These are phyloP conservation scores for Allobates femoralis DNA, from an alignment of 2,797 vertebrate species.

Conservation along the genomic window DNA sequence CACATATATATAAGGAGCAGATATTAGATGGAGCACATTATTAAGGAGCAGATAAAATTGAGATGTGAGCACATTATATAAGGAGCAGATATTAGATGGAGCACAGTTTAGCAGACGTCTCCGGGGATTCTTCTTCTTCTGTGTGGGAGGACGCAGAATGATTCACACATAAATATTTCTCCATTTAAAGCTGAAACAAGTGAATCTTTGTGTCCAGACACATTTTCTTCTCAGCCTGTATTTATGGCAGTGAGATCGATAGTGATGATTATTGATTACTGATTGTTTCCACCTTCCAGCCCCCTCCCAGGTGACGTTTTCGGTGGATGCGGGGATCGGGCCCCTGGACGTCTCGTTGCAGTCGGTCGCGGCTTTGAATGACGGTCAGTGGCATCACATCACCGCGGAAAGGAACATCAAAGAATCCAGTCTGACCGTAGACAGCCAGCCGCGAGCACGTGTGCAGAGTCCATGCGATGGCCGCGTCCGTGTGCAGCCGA, in stretches of 20 bases:
- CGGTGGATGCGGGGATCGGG: slow-evolving; percentile 88
- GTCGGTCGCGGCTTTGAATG: slow-evolving; percentile 79
- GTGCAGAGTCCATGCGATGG: slow-evolving; percentile 82
- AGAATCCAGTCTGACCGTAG: slow-evolving; percentile 88
- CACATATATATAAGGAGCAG: too few relatives aligned
- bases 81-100: too few relatives aligned
- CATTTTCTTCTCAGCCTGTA: too few relatives aligned
- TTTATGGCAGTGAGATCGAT: neutral
- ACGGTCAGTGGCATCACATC: slow-evolving; percentile 89
- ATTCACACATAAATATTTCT: too few relatives aligned
- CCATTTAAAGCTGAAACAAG: too few relatives aligned
- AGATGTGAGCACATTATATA: too few relatives aligned
- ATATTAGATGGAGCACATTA: too few relatives aligned
- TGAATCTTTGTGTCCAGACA: too few relatives aligned
- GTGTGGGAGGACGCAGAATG: too few relatives aligned
- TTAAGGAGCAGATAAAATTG: too few relatives aligned
- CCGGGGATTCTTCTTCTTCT: too few relatives aligned
- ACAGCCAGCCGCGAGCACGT: slow-evolving; percentile 85
- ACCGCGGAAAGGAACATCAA: slow-evolving; percentile 88
- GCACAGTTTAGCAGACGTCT: too few relatives aligned
- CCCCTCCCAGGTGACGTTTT: slow-evolving; percentile 84
- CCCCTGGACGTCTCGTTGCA: slow-evolving; percentile 79
- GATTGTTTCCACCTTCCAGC: slow-evolving; percentile 73
- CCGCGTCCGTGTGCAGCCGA: slow-evolving; percentile 87
- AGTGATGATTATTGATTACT: neutral